phyloP scores from a whole-genome alignment of 2,888 invertebrate species.

The Cephus rjabovi region DNA sequence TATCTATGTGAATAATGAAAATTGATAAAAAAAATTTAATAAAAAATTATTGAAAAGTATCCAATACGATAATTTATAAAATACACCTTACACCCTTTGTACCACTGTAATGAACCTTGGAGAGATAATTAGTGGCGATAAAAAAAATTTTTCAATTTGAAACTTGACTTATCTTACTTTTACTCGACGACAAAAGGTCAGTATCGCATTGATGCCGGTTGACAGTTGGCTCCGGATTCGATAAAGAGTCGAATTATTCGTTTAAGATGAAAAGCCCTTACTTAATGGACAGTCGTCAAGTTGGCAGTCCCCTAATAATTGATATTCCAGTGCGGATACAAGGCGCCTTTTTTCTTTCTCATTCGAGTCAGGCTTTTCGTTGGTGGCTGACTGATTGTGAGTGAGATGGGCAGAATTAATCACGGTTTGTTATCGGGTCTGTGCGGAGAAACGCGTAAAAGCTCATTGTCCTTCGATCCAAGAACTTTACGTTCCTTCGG shows the following conservation, averaged over 20 bases:
- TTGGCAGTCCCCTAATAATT: background rate
- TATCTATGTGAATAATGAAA: too few species aligned
- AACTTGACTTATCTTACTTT: background rate
- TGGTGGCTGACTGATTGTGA: background rate
- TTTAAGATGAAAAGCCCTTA: background rate
- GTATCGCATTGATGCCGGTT: background rate
- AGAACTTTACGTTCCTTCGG: background rate
- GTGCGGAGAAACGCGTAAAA: background rate
- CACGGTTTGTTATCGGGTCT: background rate
- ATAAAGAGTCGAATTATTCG: background rate
- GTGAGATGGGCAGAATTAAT: background rate
- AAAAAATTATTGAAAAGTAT: too few species aligned
- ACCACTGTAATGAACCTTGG: too few species aligned
- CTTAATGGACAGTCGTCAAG: background rate
- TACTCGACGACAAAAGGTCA: background rate
- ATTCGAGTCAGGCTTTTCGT: background rate
- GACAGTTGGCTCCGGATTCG: background rate
- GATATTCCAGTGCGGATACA: background rate
- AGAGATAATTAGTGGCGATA: too few species aligned
- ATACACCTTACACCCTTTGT: background rate
- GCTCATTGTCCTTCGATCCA: background rate
- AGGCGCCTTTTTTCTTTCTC: background rate
- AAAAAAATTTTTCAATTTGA: too few species aligned
- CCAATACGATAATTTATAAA: too few species aligned
- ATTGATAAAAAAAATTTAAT: too few species aligned